Conservation (phyloP, 1,140 invertebrate genomes). For the Lerema accius region DNA sequence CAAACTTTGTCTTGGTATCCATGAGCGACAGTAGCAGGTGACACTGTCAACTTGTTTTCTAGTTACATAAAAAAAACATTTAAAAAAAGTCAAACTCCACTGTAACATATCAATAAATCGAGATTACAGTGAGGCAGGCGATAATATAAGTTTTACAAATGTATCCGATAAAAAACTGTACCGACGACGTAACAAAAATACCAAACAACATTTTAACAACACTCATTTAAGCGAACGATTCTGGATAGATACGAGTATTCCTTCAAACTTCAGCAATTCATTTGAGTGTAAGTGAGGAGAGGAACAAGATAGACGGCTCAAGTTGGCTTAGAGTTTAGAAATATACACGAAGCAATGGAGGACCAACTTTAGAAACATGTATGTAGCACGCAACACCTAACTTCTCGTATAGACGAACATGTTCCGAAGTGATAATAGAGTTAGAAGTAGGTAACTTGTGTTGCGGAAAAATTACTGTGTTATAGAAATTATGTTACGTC, state of each 20-base stretch:
- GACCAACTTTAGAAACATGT: constrained; percentile 27
- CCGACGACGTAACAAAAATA: background rate
- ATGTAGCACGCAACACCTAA: constrained; percentile 28
- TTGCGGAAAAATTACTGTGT: constrained; percentile 1
- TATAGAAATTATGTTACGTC: too few species aligned
- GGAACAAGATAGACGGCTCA: constrained; percentile 28
- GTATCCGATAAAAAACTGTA: background rate
- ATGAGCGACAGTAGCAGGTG: too few species aligned
- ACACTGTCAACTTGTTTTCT: too few species aligned
- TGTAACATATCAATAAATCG: too few species aligned
- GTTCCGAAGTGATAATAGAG: background rate
- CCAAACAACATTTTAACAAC: constrained; percentile 11
- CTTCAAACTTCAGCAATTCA: constrained; percentile 29
- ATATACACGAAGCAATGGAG: constrained; percentile 21
- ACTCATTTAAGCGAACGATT: constrained; percentile 8
- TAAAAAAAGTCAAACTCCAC: too few species aligned
- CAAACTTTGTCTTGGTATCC: too few species aligned
- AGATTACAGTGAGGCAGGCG: too few species aligned
- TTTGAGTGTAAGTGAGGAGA: constrained; percentile 29
- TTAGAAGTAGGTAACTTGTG: background rate
- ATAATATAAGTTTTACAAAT: background rate
- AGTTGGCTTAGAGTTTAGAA: constrained; percentile 28
- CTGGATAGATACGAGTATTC: constrained; percentile 9
- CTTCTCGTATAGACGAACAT: constrained; percentile 23
- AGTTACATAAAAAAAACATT: too few species aligned